Evolutionary conservation across 2,113 vertebrate species (phyloP).

Genomic region (Caloenas nicobarica): DNA sequence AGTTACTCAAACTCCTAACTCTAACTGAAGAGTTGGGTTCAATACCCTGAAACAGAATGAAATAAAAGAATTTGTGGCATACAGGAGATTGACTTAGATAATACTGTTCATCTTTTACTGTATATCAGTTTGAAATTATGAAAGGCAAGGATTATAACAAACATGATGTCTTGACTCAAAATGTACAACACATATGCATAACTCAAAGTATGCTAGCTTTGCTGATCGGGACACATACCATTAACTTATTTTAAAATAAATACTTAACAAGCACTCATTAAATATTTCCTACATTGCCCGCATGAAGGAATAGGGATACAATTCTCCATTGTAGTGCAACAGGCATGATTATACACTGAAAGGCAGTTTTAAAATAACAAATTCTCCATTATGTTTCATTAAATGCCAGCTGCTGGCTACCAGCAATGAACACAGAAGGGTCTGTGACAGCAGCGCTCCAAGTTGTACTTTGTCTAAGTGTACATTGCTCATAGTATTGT

Average conservation of each 20-base stretch:
- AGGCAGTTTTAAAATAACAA: constrained; percentile 46
- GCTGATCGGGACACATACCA: neutral
- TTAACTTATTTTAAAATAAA: neutral
- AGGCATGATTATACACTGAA: constrained; percentile 13
- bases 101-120: neutral
- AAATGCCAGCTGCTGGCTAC: constrained; percentile 32
- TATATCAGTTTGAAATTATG: neutral
- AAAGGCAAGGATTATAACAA: neutral
- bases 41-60: neutral
- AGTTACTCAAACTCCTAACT: neutral
- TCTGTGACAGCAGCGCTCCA: neutral
- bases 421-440: neutral
- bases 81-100: neutral
- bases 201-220: neutral
- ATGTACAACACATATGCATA: neutral
- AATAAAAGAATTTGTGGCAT: neutral
- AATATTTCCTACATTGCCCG: neutral
- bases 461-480: neutral
- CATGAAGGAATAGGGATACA: constrained; percentile 6
- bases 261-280: neutral
- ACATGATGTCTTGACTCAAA: neutral
- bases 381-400: constrained; percentile 25
- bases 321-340: constrained; percentile 12
- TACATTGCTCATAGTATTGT: neutral
- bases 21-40: neutral